These are phyloP conservation scores for Ambastaia sidthimunki DNA, from an alignment of 2,797 vertebrate genomes.

Conservation along the genomic window DNA sequence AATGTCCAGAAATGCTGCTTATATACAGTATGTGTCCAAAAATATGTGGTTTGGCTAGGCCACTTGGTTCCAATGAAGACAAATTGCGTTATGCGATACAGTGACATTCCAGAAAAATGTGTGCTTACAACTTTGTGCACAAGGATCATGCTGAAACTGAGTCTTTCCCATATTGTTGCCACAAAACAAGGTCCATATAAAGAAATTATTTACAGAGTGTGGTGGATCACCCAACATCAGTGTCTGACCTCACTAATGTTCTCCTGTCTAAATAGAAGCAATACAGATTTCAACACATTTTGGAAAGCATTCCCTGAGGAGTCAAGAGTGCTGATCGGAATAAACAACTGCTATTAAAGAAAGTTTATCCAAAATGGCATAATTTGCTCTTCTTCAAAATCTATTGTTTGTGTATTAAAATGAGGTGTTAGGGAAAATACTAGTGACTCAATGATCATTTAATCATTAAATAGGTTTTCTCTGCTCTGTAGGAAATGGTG, in stretches of 20 bases:
- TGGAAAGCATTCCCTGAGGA: not conserved
- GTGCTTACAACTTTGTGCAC: not conserved
- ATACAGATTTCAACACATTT: not conserved
- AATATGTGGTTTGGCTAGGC: constrained; percentile 17
- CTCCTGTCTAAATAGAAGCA: not conserved
- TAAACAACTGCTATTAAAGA: too few species aligned
- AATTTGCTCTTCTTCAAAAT: too few species aligned
- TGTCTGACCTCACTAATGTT: not conserved
- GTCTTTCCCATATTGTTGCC: not conserved
- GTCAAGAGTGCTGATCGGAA: too few species aligned
- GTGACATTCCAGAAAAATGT: not conserved
- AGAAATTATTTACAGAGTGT: not conserved
- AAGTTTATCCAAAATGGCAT: too few species aligned
- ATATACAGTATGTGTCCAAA: not conserved
- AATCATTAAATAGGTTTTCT: not conserved
- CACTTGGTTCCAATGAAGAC: constrained; percentile 1
- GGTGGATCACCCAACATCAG: not conserved
- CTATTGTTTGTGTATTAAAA: too few species aligned
- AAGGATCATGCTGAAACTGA: not conserved
- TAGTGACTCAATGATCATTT: too few species aligned
- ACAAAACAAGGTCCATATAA: not conserved
- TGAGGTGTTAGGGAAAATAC: too few species aligned
- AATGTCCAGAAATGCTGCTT: constrained; percentile 14
- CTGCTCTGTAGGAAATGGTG: constrained; percentile 90
- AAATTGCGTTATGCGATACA: not conserved